Evolutionary conservation across 2,888 invertebrate species (phyloP).

Genomic region (Chymomyza fuscimana): DNA sequence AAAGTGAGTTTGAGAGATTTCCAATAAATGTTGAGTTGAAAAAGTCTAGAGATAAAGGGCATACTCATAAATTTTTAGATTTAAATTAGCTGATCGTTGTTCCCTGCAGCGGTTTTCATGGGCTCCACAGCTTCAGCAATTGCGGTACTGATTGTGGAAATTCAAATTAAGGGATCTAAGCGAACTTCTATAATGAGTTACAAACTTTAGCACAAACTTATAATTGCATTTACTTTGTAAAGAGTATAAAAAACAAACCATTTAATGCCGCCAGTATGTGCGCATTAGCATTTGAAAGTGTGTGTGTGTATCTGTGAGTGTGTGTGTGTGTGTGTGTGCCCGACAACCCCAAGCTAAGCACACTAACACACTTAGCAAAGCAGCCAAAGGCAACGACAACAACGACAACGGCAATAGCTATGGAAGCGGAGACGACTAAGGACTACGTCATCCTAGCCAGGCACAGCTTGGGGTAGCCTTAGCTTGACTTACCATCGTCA

Average conservation of each 20-base stretch:
- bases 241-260: conserved; percentile 40
- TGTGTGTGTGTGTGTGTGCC: conserved; percentile 18
- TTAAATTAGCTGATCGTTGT: background rate
- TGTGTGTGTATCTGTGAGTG: conserved; percentile 37
- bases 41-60: too few species aligned
- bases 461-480: conserved; percentile 42
- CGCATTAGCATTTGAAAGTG: conserved; percentile 27
- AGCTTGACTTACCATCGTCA: conserved; percentile 53
- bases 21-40: too few species aligned
- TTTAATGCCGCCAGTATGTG: conserved; percentile 53
- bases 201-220: background rate
- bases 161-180: background rate
- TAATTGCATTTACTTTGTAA: background rate
- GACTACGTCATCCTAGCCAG: conserved; percentile 69
- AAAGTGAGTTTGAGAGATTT: too few species aligned
- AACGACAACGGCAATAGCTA: conserved; percentile 19
- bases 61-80: too few species aligned
- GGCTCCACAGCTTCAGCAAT: background rate
- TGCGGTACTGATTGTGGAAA: background rate
- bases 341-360: conserved; percentile 57
- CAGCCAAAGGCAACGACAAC: conserved; percentile 11
- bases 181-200: background rate
- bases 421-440: conserved; percentile 39
- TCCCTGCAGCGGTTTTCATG: background rate
- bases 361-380: conserved; percentile 62